Conservation (phyloP, 2,113 vertebrate genomes). For the Lycaon pictus region DNA sequence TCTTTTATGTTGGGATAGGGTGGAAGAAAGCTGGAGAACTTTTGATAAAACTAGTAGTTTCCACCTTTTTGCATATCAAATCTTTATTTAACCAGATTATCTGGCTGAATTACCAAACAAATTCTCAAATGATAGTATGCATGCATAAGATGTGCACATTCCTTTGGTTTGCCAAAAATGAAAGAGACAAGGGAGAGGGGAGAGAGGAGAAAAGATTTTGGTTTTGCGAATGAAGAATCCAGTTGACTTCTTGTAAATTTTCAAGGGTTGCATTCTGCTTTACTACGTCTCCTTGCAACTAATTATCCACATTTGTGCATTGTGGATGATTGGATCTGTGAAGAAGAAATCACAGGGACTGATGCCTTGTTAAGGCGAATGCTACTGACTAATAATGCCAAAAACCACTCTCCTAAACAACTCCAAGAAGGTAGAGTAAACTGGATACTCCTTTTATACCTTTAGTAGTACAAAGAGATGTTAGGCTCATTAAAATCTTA, state of each 20-base stretch:
- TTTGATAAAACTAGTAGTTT: background rate
- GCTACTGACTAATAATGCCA: conserved; percentile 94
- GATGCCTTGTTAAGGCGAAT: conserved; percentile 94
- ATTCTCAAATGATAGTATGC: background rate
- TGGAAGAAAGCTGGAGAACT: conserved; percentile 4
- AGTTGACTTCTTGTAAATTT: background rate
- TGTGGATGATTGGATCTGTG: conserved; percentile 99
- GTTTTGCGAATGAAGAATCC: conserved; percentile 13
- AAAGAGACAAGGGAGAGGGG: background rate
- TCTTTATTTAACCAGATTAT: conserved; percentile 26
- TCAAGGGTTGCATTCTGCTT: conserved; percentile 95
- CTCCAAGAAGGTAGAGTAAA: conserved; percentile 93
- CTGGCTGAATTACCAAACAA: background rate
- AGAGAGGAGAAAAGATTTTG: background rate
- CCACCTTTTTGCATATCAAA: background rate
- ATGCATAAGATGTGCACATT: background rate
- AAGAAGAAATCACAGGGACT: conserved; percentile 98
- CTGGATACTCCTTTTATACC: background rate
- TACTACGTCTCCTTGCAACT: conserved; percentile 96
- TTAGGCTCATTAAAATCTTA: conserved; percentile 17
- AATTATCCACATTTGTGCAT: conserved; percentile 98
- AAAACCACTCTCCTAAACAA: conserved; percentile 95
- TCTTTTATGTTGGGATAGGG: background rate
- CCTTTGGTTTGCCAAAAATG: background rate
- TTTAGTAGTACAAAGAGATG: background rate